Evolutionary conservation across 2,888 invertebrate genomes (phyloP), one percentile per base, ranked within the genome.

Genomic region (Ariolimax columbianus): DNA sequence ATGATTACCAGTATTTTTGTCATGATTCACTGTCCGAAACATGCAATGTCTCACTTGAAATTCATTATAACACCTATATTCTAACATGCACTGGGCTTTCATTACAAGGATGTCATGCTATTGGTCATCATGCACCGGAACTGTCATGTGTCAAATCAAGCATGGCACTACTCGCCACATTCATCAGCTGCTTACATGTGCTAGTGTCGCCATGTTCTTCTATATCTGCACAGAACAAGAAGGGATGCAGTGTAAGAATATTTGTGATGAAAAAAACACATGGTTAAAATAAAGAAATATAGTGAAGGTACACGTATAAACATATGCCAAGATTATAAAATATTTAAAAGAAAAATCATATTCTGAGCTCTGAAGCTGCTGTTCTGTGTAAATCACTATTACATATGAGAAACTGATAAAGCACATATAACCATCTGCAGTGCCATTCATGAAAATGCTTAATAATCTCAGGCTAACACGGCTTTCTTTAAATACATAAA

Each of bases 161-260:
- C 26, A 26, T n/a, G 77, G 23, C 55, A 77, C 77, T 19, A 47
- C 51, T 33, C 11, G 30, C 77, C 51, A 47, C 43, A 73, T 40
- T 55, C 43, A n/a, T 33, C 55, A 55, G 51, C 36, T 55, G 75
- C 75, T 55, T 26, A 59, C 33, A 26, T 19, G 14, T 40, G 36
- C 59, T 78, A 63, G 14, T 55, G 78, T 47, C 78, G 59, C 78
- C 78, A 78, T 78, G 78, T 78, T 63, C 47, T 59, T 51, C 78
- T 47, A 63, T 78, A 63, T 59, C 78, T 77, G 36, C 9, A 43
- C 33, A 47, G 63, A 68, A 81, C 38, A 70, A 51, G 55, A 66
- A 63, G 68, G 40, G 63, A 40, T 43, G n/a, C 23, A 55, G 14
- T 47, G 14, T 14, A 47, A 47, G 14, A 47, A 47, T 47, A 47